A percentile compares a stretch with the other conserved stretches of the same genome.
Evolutionary conservation across 2,113 vertebrate genomes (phyloP).

Genomic region (Apteryx owenii): DNA sequence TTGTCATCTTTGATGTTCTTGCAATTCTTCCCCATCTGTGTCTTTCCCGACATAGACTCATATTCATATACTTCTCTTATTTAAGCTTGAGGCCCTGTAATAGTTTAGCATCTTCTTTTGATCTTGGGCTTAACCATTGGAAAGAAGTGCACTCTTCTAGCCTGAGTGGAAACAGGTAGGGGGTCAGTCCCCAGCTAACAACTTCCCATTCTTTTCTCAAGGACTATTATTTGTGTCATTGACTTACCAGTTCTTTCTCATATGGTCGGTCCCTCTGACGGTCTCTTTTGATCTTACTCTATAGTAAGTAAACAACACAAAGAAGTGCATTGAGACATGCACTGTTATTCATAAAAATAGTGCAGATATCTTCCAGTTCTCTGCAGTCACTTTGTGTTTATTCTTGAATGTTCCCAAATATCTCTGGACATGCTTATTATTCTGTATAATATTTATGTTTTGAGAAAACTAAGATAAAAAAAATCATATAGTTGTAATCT

Average conservation of each 20-base stretch:
- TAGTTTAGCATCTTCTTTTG: neutral
- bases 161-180: neutral
- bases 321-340: neutral
- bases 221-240: neutral
- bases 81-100: neutral
- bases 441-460: neutral
- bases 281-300: neutral
- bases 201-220: neutral
- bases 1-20: neutral
- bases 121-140: neutral
- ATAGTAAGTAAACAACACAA: neutral
- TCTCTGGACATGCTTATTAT: neutral
- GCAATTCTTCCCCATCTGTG: neutral
- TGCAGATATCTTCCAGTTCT: neutral
- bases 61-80: neutral
- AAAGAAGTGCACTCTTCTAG: neutral
- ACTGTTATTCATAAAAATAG: neutral
- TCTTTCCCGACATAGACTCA: neutral
- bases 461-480: neutral
- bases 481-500: neutral
- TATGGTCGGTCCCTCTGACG: neutral
- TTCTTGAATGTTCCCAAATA: neutral
- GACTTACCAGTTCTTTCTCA: neutral
- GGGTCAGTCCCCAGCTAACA: neutral
- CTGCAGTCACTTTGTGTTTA: neutral